Base-by-base conservation (phyloP, 2,888 invertebrate genomes). In the Caenorhabditis virilis region DNA sequence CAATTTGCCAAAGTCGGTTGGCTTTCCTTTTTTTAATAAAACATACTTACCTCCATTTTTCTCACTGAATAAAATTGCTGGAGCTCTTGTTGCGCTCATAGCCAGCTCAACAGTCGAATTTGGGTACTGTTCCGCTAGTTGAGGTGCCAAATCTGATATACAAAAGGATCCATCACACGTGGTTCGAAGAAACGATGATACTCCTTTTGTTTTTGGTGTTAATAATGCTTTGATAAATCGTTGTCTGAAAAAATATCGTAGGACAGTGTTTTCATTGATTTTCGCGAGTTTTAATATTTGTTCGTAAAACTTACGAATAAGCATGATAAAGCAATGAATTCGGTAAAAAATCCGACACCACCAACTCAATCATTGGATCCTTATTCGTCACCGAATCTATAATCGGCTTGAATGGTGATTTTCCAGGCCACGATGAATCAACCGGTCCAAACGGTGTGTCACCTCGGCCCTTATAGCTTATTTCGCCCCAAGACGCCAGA, bases 281-380 rank as follows among this genome's bases (percentile, higher is more conserved):
- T 30, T 47, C n/a, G 6, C 9, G 36, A 49, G 35, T 35, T 36
- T n/a, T 13, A 9, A 15, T n/a, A 9, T 36, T n/a, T 36, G 36
- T 5, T 18, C 22, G 16, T 11, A 25, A 18, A 25, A 43, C 65
- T 52, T 30, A 76, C 77, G 65, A 69, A 56, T 77, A 81, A 18
- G 81, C 78, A 42, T 81, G 80, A 56, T 81, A 81, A n/a, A 81
- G 69, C 25, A 81, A 58, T 1, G 80, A 81, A 42, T 81, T 81
- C 7, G 78, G 70, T 15, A 78, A 61, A 54, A 76, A 81, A 38
- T 81, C 80, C 0, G 79, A 77, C 7, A 78, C 76, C 22, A 78
- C 68, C 7, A 81, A 49, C 16, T 75, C 74, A 13, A 81, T 52
- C 81, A 81, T 81, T 13, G 69, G 48, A 20, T 69, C 69, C 22